Evolutionary conservation across 2,888 invertebrate genomes (phyloP), one percentile per base, ranked within the genome.

Genomic region (Boloria euphrosyne): DNA sequence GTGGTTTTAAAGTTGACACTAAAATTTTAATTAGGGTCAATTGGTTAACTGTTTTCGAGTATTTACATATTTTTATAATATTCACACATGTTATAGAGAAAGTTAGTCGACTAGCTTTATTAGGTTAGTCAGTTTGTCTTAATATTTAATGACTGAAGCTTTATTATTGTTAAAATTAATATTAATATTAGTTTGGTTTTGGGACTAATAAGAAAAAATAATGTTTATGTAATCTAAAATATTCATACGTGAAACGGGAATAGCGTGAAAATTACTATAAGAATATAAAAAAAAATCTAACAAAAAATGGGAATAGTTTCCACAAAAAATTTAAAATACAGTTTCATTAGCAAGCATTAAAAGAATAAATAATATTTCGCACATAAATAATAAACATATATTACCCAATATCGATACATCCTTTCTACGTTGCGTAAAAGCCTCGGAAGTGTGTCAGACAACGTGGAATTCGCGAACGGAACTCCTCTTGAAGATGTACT

Each of bases 401-500:
- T 76, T 74, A 74, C 71, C 71, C 71, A 76, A 76, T 72, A 67
- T 68, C 62, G 69, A 72, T 51, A 67, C 70, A 74, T 74, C 75
- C 76, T 76, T 76, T 76, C 74, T 72, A 71, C 68, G 68, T 78
- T 78, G 75, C 76, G 75, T 78, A 76, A 76, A 76, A 70, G 65
- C 67, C 64, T 69, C 64, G 72, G 72, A 78, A 77, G 78, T 78
- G 70, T 76, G 78, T 76, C 78, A 76, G 68, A 67, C 66, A 51
- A 60, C 74, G 73, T 71, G 75, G 76, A 76, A 77, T 76, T 77
- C 62, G 76, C 77, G 76, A 72, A 70, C 76, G 76, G 76, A 78
- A 76, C 76, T 77, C 59, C 59, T 62, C 43, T 14, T 64, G 53
- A 69, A 68, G 57, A 38, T 57, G 53, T 59, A 51, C 57, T 51